Base-by-base conservation (phyloP, 2,113 vertebrate genomes). In the Hiodon alosoides region DNA sequence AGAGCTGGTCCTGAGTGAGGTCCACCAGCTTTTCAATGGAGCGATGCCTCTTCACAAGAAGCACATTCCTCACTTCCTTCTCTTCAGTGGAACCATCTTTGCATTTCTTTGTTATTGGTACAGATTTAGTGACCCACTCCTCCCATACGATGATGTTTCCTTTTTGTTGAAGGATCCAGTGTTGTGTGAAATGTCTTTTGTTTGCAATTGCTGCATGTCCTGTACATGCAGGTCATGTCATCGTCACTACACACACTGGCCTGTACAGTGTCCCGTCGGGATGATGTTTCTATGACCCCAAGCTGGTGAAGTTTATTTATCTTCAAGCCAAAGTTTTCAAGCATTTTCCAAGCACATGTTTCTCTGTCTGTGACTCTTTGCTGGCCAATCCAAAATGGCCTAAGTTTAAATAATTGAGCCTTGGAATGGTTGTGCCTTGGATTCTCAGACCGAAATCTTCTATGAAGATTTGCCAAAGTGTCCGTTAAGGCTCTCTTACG, bases 381-480 rank as follows among this genome's bases (percentile, higher is more conserved):
- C 57, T 69, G 58, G 66, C 48, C 11, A 61, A 74, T 78, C 71
- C 71, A 77, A 73, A 71, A 70, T 71, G 72, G 77, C 52, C 58
- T 75, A 46, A 75, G 68, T 73, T 76, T 79, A 11, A 53, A 76
- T 62, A 73, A 76, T 60, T 72, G 78, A 68, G 69, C 55, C 61
- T 68, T 67, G 31, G 64, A 79, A n/a, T n/a, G n/a, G n/a, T n/a
- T n/a, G n/a, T n/a, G n/a, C n/a, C n/a, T n/a, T n/a, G n/a, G n/a
- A n/a, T n/a, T n/a, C n/a, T n/a, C n/a, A n/a, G n/a, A n/a, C n/a
- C n/a, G n/a, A n/a, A n/a, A n/a, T n/a, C n/a, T 74, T 74, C 14
- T 74, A 67, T 77, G 79, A 54, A 80, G 47, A n/a, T n/a, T n/a
- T n/a, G n/a, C n/a, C n/a, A n/a, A 74, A 60, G 67, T 77, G 31